phyloP scores from a whole-genome alignment of 1,140 invertebrate species.

The Drosophila bifasciata region DNA sequence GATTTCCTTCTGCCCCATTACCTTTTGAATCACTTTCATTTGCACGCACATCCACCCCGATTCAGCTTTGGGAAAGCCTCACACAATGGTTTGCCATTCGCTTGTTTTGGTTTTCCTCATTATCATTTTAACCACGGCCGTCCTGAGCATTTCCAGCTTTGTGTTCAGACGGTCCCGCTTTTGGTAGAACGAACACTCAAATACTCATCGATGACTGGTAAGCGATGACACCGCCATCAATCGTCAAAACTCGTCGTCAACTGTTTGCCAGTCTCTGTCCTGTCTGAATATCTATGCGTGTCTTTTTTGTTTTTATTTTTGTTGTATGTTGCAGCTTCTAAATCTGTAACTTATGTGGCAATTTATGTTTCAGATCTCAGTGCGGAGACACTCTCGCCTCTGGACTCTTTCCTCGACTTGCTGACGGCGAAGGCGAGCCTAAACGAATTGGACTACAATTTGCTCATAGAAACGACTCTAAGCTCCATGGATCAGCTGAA shows the following conservation, averaged over 20 bases:
- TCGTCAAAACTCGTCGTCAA: too few species aligned
- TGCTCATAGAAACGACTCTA: slow-evolving; percentile 92
- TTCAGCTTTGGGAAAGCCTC: slow-evolving; percentile 64
- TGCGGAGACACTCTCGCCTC: slow-evolving; percentile 89
- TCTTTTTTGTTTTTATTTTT: background rate
- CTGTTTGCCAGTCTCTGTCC: slow-evolving; percentile 46
- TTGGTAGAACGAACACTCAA: slow-evolving; percentile 29
- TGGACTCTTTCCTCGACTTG: slow-evolving; percentile 93
- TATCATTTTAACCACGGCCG: slow-evolving; percentile 62
- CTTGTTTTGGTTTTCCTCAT: slow-evolving; percentile 70
- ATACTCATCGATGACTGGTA: slow-evolving; percentile 46
- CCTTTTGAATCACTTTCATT: slow-evolving; percentile 27
- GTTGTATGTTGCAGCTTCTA: background rate
- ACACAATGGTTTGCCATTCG: slow-evolving; percentile 60
- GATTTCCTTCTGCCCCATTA: slow-evolving; percentile 5
- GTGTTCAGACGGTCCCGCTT: slow-evolving; percentile 28
- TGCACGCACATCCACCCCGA: slow-evolving; percentile 7
- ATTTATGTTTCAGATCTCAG: slow-evolving; percentile 86
- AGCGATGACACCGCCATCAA: slow-evolving; percentile 31
- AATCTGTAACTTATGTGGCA: background rate
- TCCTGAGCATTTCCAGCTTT: slow-evolving; percentile 57
- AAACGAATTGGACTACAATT: slow-evolving; percentile 91
- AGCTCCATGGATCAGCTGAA: slow-evolving; percentile 75
- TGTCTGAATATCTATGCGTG: background rate
- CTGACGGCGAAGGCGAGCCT: slow-evolving; percentile 93